These are phyloP conservation scores for Himalopsyche tibetana DNA, from an alignment of 2,888 invertebrate species.

Conservation along the genomic window DNA sequence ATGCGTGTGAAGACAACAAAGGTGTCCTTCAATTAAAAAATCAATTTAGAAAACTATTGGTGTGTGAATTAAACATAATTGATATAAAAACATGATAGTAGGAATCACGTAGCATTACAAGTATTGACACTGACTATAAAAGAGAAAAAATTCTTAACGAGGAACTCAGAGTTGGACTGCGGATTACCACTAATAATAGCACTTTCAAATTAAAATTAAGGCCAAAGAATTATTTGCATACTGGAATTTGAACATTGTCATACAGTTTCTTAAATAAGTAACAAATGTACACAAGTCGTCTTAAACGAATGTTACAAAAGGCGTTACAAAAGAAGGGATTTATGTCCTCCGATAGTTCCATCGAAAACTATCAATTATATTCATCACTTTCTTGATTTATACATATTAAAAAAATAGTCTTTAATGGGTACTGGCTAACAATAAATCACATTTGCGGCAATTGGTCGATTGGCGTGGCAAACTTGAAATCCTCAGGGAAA, in stretches of 20 bases:
- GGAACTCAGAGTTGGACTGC: slow-evolving; percentile 1
- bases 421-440: neutral
- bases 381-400: slow-evolving; percentile 7
- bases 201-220: neutral
- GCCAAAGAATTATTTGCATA: neutral
- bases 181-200: neutral
- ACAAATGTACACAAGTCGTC: slow-evolving; percentile 8
- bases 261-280: neutral
- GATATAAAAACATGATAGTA: no score
- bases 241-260: slow-evolving; percentile 26
- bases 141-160: no score
- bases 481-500: slow-evolving; percentile 98
- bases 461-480: slow-evolving; percentile 95
- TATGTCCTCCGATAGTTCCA: neutral
- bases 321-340: slow-evolving; percentile 13
- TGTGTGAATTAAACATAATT: slow-evolving; percentile 35
- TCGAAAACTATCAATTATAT: slow-evolving; percentile 6
- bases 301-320: slow-evolving; percentile 32
- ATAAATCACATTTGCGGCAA: slow-evolving; percentile 87
- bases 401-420: slow-evolving; percentile 46
- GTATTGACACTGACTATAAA: no score
- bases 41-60: neutral
- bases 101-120: no score
- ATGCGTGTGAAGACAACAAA: neutral
- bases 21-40: neutral